Evolutionary conservation across 2,113 vertebrate genomes (phyloP).

Genomic region (Saguinus midas): DNA sequence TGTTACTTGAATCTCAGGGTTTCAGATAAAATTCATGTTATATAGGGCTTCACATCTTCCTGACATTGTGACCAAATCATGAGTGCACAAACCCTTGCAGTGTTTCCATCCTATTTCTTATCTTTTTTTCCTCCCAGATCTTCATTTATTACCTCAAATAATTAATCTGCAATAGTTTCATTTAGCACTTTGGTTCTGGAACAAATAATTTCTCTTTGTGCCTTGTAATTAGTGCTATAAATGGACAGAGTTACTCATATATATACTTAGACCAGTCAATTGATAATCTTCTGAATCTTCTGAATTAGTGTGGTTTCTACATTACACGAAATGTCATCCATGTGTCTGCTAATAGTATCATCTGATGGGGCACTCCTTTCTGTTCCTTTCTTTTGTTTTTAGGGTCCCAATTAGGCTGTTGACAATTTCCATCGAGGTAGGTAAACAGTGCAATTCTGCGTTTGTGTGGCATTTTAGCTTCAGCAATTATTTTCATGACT

Average conservation of each 20-base stretch:
- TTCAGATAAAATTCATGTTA: neutral
- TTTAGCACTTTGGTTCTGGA: neutral
- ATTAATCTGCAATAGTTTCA: neutral
- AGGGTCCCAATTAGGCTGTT: neutral
- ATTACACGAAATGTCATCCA: neutral
- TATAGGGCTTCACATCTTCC: neutral
- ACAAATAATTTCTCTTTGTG: neutral
- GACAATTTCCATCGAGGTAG: neutral
- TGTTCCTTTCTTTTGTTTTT: neutral
- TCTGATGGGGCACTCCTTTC: neutral
- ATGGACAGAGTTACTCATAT: neutral
- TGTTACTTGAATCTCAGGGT: neutral
- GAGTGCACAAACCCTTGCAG: neutral
- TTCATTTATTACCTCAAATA: neutral
- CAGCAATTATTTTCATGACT: neutral
- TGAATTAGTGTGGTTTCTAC: neutral
- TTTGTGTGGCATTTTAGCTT: slow-evolving; percentile 23
- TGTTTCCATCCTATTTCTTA: neutral
- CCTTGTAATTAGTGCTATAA: neutral
- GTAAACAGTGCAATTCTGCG: neutral
- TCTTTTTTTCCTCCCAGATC: neutral
- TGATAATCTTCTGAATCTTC: neutral
- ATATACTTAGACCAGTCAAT: neutral
- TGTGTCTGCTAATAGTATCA: neutral
- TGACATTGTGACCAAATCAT: neutral